Evolutionary conservation across 1,140 invertebrate genomes (phyloP).

Genomic region (Eriosoma lanigerum): DNA sequence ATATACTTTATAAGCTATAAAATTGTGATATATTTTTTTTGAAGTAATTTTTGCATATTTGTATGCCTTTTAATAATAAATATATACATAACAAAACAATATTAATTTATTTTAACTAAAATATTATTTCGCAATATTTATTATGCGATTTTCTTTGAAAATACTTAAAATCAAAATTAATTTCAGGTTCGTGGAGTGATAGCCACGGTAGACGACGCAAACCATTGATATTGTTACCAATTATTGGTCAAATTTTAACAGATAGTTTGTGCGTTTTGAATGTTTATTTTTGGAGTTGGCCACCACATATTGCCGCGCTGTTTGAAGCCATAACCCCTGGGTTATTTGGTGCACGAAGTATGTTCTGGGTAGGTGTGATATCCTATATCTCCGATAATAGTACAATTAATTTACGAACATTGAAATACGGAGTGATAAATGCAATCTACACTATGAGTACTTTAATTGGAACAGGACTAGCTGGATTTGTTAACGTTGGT

Average conservation of each 20-base stretch:
- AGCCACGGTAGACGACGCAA: conserved; percentile 57
- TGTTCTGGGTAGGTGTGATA: conserved; percentile 59
- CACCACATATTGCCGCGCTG: conserved; percentile 55
- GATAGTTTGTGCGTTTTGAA: conserved; percentile 43
- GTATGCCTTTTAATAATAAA: no score
- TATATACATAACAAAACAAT: no score
- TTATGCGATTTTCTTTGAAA: no score
- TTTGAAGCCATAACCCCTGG: conserved; percentile 58
- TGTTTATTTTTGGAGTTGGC: conserved; percentile 54
- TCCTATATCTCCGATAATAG: conserved; percentile 60
- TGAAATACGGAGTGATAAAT: conserved; percentile 58
- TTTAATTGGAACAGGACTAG: conserved; percentile 50
- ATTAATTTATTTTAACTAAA: no score
- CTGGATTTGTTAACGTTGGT: conserved; percentile 37
- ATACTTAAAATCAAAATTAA: neutral
- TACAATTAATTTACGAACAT: conserved; percentile 56
- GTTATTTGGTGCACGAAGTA: conserved; percentile 58
- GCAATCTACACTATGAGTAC: conserved; percentile 49
- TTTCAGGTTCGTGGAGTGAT: conserved; percentile 54
- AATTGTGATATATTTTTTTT: no score
- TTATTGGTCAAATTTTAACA: conserved; percentile 54
- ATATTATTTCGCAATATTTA: no score
- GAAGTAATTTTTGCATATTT: no score
- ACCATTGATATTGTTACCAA: conserved; percentile 59
- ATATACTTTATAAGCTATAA: no score